Evolutionary conservation across 2,113 vertebrate species (phyloP).

Genomic region (Paraplagusia blochii): DNA sequence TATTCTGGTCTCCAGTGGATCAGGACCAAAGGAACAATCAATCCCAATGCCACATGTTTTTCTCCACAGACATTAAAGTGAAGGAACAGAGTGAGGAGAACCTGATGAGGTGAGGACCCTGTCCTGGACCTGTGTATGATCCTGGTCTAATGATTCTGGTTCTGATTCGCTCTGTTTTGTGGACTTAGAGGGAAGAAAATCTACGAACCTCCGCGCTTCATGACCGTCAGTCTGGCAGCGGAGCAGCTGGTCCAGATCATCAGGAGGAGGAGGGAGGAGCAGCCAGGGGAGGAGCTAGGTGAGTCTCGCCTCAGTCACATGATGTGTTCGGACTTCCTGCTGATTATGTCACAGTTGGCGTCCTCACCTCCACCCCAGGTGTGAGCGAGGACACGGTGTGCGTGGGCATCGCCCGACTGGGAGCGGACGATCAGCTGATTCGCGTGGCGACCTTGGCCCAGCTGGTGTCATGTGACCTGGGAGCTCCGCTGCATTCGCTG

Average conservation of each 20-base stretch:
- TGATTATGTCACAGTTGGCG: too few relatives aligned
- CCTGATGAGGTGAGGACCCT: conserved; percentile 85
- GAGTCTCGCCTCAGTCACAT: conserved; percentile 23
- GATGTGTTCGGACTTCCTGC: too few relatives aligned
- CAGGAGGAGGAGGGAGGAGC: conserved; percentile 72
- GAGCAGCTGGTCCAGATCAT: conserved; percentile 88
- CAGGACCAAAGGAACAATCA: too few relatives aligned
- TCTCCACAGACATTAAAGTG: conserved; percentile 88
- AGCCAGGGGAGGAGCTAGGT: conserved; percentile 82
- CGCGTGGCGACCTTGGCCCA: conserved; percentile 78
- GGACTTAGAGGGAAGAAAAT: conserved; percentile 84
- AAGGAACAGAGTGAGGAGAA: conserved; percentile 97
- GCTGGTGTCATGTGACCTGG: conserved; percentile 83
- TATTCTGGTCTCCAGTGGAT: too few relatives aligned
- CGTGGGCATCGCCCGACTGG: conserved; percentile 84
- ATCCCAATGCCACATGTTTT: not conserved
- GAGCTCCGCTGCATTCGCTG: conserved; percentile 87
- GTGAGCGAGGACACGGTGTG: conserved; percentile 73
- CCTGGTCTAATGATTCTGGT: not conserved
- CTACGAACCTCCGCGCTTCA: conserved; percentile 90
- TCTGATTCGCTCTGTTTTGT: not conserved
- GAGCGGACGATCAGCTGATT: conserved; percentile 84
- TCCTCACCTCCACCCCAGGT: conserved; percentile 43
- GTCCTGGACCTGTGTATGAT: not conserved
- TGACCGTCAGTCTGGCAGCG: conserved; percentile 88